Base-by-base conservation (phyloP, 1,140 invertebrate species). In the Leptinotarsa defecta region DNA sequence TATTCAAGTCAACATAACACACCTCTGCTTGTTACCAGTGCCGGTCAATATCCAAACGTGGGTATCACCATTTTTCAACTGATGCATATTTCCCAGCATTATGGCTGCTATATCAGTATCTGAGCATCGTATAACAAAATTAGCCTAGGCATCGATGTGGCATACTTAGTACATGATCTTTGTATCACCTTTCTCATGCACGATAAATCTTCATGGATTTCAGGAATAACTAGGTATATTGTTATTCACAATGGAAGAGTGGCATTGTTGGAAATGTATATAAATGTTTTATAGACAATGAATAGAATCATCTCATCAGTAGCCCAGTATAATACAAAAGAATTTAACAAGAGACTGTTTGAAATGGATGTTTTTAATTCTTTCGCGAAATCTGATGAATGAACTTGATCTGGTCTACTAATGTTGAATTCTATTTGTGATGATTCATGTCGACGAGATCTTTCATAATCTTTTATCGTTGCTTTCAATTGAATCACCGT, bases 101-200 rank as follows among this genome's bases (percentile, higher is more conserved):
- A 84, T 84, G n/a, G 81, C 68, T 27, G 75, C 68, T 74, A 86
- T 80, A 76, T 86, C 82, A 43, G 81, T 83, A 77, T 83, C 80
- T 15, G 79, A 79, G 57, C 72, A 78, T 74, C 76, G 67, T 13
- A 84, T 80, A 15, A 75, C 63, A 75, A 83, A 72, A 75, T 78
- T 79, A 57, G 74, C 77, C 63, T 76, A n/a, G 75, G 27, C 49
- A 62, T 79, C 69, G 8, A 77, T 73, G 22, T 77, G 76, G 72
- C 81, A 82, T 52, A 75, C 74, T 76, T 79, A 79, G 75, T 75
- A 27, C 27, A 27, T 1, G 6, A 27, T 27, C 27, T 27, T 27
- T 6, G 27, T 6, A 1, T 27, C 27, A 61, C 80, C 81, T 77
- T 84, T 83, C 77, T 84, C 81, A 74, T 83, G 83, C 49, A 6